Percentiles rank a stretch among this genome's conserved stretches.
These are phyloP conservation scores for Morinoia aosen DNA, from an alignment of 2,888 invertebrate genomes.

Conservation along the genomic window DNA sequence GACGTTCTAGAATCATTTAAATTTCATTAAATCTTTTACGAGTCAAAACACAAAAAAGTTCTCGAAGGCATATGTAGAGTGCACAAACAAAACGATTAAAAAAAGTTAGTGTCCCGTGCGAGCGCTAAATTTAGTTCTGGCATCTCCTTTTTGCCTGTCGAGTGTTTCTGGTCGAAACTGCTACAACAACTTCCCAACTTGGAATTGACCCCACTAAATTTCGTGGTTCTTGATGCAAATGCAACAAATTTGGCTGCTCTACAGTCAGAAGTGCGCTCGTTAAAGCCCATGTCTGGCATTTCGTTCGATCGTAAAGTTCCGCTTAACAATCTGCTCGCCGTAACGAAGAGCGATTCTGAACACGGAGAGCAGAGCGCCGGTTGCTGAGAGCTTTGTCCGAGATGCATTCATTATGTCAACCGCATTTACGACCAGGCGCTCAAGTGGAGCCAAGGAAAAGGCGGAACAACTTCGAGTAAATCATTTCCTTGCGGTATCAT, in stretches of 20 bases:
- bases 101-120: background rate
- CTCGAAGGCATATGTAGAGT: no score
- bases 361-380: background rate
- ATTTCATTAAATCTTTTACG: no score
- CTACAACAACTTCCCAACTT: background rate
- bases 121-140: background rate
- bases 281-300: constrained; percentile 14
- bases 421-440: background rate
- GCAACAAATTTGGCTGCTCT: constrained; percentile 18
- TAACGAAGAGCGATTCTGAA: constrained; percentile 1
- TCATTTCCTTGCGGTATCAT: background rate
- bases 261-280: background rate
- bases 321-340: constrained; percentile 14
- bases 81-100: background rate
- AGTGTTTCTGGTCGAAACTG: background rate
- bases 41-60: no score
- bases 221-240: constrained; percentile 19
- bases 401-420: background rate
- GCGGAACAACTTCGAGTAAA: background rate
- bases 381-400: background rate
- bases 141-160: background rate
- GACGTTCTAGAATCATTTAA: no score
- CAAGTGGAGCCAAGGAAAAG: background rate
- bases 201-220: background rate
- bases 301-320: constrained; percentile 15